phyloP scores from a whole-genome alignment of 2,888 invertebrate genomes.

The Leptinotarsa haldemani region DNA sequence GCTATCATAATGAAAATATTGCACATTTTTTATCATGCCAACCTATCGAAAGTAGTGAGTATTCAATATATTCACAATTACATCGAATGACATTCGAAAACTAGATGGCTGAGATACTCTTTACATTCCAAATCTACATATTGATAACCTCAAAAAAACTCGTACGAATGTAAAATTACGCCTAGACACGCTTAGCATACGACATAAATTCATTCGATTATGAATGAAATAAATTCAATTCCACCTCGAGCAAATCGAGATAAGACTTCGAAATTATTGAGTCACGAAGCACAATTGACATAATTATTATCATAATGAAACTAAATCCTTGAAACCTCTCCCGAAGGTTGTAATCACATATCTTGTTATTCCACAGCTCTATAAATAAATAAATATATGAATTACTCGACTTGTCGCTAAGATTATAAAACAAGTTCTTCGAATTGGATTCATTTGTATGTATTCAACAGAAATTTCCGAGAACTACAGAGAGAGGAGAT shows the following conservation, averaged over 20 bases:
- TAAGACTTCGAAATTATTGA: slow-evolving; percentile 19
- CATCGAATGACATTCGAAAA: neutral
- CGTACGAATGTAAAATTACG: neutral
- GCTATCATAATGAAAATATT: too few relatives aligned
- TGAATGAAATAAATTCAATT: slow-evolving; percentile 20
- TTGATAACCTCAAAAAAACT: neutral
- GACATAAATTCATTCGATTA: slow-evolving; percentile 7
- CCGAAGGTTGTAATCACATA: slow-evolving; percentile 12
- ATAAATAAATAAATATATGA: slow-evolving; percentile 13
- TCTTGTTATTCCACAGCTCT: neutral
- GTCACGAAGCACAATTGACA: slow-evolving; percentile 10
- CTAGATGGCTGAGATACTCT: too few relatives aligned
- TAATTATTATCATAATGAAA: slow-evolving; percentile 23
- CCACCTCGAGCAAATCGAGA: slow-evolving; percentile 16
- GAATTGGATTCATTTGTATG: slow-evolving; percentile 34
- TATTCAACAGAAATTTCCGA: slow-evolving; percentile 3
- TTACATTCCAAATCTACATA: too few relatives aligned
- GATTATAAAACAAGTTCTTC: slow-evolving; percentile 29
- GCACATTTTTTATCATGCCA: too few relatives aligned
- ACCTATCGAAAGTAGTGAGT: too few relatives aligned
- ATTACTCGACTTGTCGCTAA: neutral
- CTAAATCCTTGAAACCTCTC: slow-evolving; percentile 17
- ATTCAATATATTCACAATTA: neutral
- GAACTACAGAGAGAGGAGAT: neutral
- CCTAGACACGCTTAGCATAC: neutral